Evolutionary conservation across 2,797 vertebrate species (phyloP), one percentile per base, ranked within the genome.

Genomic region (Paedocypris micromegethes): DNA sequence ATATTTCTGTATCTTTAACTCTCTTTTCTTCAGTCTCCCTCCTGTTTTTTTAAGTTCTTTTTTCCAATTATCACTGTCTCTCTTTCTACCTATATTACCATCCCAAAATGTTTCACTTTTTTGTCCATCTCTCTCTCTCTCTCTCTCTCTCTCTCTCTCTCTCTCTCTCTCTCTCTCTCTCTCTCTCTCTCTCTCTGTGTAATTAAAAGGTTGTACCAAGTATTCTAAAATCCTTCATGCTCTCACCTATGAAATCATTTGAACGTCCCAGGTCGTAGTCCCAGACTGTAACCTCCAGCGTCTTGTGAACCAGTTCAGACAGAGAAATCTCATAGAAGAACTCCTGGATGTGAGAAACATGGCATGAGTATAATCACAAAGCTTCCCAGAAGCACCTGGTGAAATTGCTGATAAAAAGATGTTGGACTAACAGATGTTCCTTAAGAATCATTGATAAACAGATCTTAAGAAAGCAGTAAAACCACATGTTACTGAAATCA

Each of bases 241-340:
- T 2, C 90, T 91, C 79, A 94, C 93, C 93, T 2, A 94, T 94
- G 86, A 94, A 93, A 82, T 94, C 91, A 0, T 93, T 93, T 78
- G 91, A 93, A 77, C 91, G 91, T 23, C 92, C 93, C 42, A 93
- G 83, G 82, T 94, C 91, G 8, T 94, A 92, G 83, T 93, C 92
- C 93, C 93, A 94, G 65, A 93, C 93, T 0, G 92, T 93, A 65
- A 94, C 88, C 82, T 93, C 92, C 84, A 93, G 84, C 0, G 88
- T 88, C 83, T 92, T 93, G 66, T 83, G 87, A 70, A 85, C 70
- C 67, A 94, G 81, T 52, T 90, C 88, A 0, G 87, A 75, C 66
- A 89, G 87, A 2, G 89, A 86, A 66, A 94, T 92, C 78, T 93
- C 90, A 0, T 92, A 93, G 88, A 92, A 93, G 59, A 94, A 93